phyloP scores from a whole-genome alignment of 2,113 vertebrate species.

The Dromaius novaehollandiae region DNA sequence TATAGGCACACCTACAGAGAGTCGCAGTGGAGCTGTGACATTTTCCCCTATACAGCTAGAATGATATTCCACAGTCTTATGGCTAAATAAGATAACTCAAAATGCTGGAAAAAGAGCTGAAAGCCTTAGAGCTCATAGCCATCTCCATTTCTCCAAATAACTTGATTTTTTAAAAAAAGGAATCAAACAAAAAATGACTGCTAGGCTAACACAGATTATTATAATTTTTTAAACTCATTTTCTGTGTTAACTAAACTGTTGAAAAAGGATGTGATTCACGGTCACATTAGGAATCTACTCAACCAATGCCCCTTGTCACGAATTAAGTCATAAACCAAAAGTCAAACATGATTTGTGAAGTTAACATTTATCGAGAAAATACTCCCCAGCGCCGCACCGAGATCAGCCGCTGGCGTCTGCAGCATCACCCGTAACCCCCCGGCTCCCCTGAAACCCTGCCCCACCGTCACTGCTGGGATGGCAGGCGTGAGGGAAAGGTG shows the following conservation, averaged over 20 bases:
- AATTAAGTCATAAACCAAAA: slow-evolving; percentile 78
- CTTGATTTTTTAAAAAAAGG: neutral
- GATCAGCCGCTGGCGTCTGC: slow-evolving; percentile 68
- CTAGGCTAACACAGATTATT: neutral
- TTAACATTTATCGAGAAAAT: slow-evolving; percentile 73
- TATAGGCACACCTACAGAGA: neutral
- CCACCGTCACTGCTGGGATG: neutral
- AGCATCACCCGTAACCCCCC: slow-evolving; percentile 64
- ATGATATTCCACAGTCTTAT: neutral
- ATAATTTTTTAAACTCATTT: slow-evolving; percentile 16
- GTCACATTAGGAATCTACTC: slow-evolving; percentile 77
- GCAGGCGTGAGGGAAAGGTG: slow-evolving; percentile 19
- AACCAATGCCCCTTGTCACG: slow-evolving; percentile 77
- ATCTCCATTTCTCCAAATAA: neutral
- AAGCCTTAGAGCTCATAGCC: neutral
- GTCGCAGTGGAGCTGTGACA: neutral
- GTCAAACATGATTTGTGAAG: slow-evolving; percentile 79
- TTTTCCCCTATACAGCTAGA: neutral
- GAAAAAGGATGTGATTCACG: slow-evolving; percentile 77
- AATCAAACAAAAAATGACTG: neutral
- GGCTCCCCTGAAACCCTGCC: slow-evolving; percentile 28
- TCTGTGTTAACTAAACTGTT: slow-evolving; percentile 45
- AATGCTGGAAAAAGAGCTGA: neutral
- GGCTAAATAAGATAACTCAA: neutral
- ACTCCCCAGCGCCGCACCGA: slow-evolving; percentile 50